Evolutionary conservation across 1,140 invertebrate genomes (phyloP).

Genomic region (Yoshiicerus persimilis): DNA sequence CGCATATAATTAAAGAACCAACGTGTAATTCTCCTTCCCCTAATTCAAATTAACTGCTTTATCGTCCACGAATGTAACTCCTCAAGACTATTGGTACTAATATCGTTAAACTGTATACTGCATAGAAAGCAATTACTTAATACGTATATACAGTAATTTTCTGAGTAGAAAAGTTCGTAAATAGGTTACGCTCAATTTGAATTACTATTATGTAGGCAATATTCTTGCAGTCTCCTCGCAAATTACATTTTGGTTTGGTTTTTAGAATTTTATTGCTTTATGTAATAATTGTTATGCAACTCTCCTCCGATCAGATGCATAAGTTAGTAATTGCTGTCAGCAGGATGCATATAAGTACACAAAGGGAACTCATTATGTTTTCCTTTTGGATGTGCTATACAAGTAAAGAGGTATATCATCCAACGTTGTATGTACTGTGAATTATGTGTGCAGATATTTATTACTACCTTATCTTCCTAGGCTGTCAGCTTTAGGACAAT

Average conservation of each 20-base stretch:
- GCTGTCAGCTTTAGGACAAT: not conserved
- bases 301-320: not conserved
- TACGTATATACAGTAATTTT: no score
- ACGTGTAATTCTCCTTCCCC: not conserved
- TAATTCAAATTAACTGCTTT: not conserved
- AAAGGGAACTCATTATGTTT: not conserved
- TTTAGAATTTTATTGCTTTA: not conserved
- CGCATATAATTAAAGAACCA: not conserved
- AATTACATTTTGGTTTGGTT: not conserved
- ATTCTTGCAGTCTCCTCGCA: no score
- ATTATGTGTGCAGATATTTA: not conserved
- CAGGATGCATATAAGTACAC: not conserved
- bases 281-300: not conserved
- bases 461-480: not conserved
- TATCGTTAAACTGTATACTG: no score
- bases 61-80: not conserved
- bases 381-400: not conserved
- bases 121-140: not conserved
- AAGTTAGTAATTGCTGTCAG: not conserved
- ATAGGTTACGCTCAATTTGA: not conserved
- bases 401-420: no score
- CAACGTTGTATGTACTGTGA: no score
- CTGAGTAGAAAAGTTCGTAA: not conserved
- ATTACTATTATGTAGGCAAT: not conserved
- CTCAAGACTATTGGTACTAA: no score